These are phyloP conservation scores for Sebastiscus tertius DNA, from an alignment of 2,797 vertebrate genomes.

Conservation along the genomic window DNA sequence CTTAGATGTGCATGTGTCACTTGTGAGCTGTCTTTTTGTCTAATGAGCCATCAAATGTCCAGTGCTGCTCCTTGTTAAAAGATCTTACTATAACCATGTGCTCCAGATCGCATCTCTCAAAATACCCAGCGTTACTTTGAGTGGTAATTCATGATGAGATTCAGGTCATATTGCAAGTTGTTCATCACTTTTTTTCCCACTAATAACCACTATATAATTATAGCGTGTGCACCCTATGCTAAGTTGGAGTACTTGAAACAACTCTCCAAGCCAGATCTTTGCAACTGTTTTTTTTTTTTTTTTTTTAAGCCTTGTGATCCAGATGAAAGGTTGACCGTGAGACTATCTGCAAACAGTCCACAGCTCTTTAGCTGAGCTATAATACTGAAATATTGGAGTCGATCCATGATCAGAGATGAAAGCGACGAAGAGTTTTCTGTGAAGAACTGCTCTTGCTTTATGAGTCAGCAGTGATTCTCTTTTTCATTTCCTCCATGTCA, in stretches of 20 bases:
- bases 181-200: slow-evolving; percentile 20
- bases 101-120: not conserved
- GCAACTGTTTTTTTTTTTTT: not conserved
- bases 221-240: not conserved
- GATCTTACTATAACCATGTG: not conserved
- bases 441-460: slow-evolving; percentile 9
- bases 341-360: slow-evolving; percentile 15
- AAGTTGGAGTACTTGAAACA: not conserved
- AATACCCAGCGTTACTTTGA: not conserved
- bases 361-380: slow-evolving; percentile 2
- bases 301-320: not conserved
- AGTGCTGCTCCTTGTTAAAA: not conserved
- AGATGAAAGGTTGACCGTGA: not conserved
- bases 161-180: not conserved
- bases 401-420: slow-evolving; percentile 57
- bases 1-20: not conserved
- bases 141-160: not conserved
- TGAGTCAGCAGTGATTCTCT: slow-evolving; percentile 45
- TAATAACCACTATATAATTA: slow-evolving; percentile 3
- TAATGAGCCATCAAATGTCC: not conserved
- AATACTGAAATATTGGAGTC: slow-evolving; percentile 26
- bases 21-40: slow-evolving; percentile 8
- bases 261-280: not conserved
- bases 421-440: slow-evolving; percentile 33
- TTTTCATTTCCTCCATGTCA: slow-evolving; percentile 61